Evolutionary conservation across 2,113 vertebrate genomes (phyloP).

Genomic region (Myrmecophaga tridactyla): DNA sequence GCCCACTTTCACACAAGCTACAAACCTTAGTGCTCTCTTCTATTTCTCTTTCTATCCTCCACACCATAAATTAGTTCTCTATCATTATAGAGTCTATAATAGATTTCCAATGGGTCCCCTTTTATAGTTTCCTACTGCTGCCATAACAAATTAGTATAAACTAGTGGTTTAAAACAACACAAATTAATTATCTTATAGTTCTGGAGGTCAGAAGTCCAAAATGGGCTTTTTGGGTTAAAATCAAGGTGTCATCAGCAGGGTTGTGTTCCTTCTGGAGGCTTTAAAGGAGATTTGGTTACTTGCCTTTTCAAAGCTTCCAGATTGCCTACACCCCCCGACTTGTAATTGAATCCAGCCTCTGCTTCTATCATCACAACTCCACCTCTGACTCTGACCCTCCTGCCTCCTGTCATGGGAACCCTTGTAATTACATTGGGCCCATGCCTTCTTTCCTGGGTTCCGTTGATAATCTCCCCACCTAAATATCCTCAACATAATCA

Average conservation of each 20-base stretch:
- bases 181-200: too few species aligned
- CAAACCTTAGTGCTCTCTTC: background rate
- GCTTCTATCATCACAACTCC: background rate
- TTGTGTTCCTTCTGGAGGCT: background rate
- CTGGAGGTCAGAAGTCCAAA: background rate
- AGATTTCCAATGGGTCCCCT: background rate
- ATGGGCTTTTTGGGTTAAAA: background rate
- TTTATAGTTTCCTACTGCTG: background rate
- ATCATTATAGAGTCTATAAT: background rate
- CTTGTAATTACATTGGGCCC: background rate
- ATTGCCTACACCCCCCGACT: background rate
- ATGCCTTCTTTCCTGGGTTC: too few species aligned
- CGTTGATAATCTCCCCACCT: background rate
- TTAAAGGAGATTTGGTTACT: background rate
- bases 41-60: background rate
- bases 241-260: background rate
- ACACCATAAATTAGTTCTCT: background rate
- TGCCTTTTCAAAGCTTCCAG: background rate
- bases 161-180: too few species aligned
- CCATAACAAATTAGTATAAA: too few species aligned
- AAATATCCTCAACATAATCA: background rate
- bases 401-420: background rate
- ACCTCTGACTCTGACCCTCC: background rate
- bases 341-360: background rate
- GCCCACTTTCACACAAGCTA: background rate